Evolutionary conservation across 92 coral and sea anemone species (phyloP).

Genomic region (Hydrozoanthus gracilis): DNA sequence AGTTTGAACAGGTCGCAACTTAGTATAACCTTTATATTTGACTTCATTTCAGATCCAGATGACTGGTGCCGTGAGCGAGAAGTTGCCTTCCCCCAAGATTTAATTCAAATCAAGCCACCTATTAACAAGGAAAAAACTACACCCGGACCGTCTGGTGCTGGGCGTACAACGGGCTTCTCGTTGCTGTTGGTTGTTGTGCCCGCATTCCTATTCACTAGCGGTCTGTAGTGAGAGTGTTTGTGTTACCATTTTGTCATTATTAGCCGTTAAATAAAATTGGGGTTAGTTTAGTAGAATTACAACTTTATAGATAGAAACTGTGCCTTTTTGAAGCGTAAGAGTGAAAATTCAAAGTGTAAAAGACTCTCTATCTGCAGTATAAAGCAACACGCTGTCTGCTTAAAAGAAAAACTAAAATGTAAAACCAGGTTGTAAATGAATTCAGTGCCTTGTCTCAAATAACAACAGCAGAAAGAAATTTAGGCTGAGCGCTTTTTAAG

Average conservation of each 20-base stretch:
- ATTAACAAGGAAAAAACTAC: background rate
- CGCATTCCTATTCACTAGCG: constrained; percentile 12
- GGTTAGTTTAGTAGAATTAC: background rate
- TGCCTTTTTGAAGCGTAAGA: too few relatives aligned
- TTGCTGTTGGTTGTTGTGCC: background rate
- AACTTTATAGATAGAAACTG: too few relatives aligned
- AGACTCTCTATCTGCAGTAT: too few relatives aligned
- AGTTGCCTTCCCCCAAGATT: constrained; percentile 10
- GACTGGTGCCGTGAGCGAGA: constrained; percentile 44
- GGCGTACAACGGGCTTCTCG: background rate
- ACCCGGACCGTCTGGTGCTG: background rate
- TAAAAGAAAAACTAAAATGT: too few relatives aligned
- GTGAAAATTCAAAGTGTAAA: too few relatives aligned
- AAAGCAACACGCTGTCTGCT: too few relatives aligned
- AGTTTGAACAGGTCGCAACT: background rate
- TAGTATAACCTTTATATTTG: background rate
- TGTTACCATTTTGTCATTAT: background rate
- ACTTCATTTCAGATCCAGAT: constrained; percentile 25
- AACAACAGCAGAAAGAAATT: too few relatives aligned
- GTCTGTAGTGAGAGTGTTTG: background rate
- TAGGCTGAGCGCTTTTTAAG: too few relatives aligned
- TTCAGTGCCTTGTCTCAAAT: too few relatives aligned
- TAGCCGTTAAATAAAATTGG: background rate
- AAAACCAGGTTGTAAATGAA: too few relatives aligned
- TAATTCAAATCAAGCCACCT: background rate